phyloP scores from a whole-genome alignment of 2,888 invertebrate genomes.

The Heteropelma amictum region DNA sequence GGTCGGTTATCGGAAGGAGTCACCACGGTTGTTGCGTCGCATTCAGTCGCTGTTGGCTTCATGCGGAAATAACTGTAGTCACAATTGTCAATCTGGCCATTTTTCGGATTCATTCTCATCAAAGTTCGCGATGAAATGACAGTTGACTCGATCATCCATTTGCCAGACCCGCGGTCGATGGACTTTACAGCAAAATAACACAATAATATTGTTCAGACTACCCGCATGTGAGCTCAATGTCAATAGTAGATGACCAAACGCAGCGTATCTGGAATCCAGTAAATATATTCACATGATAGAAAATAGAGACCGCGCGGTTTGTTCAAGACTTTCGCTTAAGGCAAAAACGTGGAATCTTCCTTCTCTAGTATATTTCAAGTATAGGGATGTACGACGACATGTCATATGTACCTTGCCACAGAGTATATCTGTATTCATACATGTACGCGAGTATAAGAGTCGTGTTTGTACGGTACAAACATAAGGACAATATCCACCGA shows the following conservation, averaged over 20 bases:
- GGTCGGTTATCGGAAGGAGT: constrained; percentile 52
- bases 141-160: constrained; percentile 36
- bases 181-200: constrained; percentile 27
- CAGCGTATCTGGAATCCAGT: not conserved
- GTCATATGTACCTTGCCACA: constrained; percentile 4
- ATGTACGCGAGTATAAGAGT: constrained; percentile 23
- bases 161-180: constrained; percentile 38
- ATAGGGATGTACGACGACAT: constrained; percentile 4
- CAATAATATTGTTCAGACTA: constrained; percentile 20
- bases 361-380: not conserved
- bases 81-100: constrained; percentile 53
- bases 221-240: not conserved
- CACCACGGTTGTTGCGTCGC: too few relatives aligned
- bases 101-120: not conserved
- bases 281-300: constrained; percentile 35
- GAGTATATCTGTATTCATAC: not conserved
- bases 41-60: constrained; percentile 31
- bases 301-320: constrained; percentile 31
- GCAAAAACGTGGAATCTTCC: constrained; percentile 26
- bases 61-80: constrained; percentile 48
- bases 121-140: constrained; percentile 8
- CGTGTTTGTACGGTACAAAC: constrained; percentile 40
- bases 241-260: constrained; percentile 9
- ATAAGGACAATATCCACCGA: constrained; percentile 25
- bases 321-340: constrained; percentile 45